Conservation (phyloP, 2,888 invertebrate genomes). For the Stramonita haemastoma region DNA sequence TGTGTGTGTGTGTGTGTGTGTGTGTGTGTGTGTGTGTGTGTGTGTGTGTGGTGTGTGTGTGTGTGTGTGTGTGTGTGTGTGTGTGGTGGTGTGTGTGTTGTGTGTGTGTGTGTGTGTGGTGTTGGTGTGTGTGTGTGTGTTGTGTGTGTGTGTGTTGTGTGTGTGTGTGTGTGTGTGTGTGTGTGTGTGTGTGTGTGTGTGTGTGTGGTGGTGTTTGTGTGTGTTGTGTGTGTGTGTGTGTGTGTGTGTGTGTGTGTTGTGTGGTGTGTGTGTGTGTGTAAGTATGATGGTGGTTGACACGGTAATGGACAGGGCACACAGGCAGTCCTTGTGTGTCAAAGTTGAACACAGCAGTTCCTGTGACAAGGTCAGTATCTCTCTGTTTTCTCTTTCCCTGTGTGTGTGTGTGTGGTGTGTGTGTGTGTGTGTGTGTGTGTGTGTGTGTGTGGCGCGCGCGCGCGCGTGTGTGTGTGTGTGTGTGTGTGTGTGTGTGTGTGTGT, state of each 20-base stretch:
- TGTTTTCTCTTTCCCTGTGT: not conserved
- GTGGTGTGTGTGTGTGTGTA: not conserved
- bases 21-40: too few relatives aligned
- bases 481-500: not conserved
- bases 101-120: too few relatives aligned
- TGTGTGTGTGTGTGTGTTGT: constrained; percentile 7
- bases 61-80: too few relatives aligned
- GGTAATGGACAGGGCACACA: constrained; percentile 34
- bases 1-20: too few relatives aligned
- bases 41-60: too few relatives aligned
- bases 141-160: too few relatives aligned
- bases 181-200: constrained; percentile 5
- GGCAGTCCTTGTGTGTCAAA: not conserved
- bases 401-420: not conserved
- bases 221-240: too few relatives aligned
- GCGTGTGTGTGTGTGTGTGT: not conserved
- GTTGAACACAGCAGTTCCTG: not conserved
- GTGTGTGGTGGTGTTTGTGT: too few relatives aligned
- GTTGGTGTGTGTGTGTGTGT: too few relatives aligned
- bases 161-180: not conserved
- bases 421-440: not conserved
- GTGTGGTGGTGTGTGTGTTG: too few relatives aligned
- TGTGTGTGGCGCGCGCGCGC: not conserved
- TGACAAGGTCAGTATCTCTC: not conserved
- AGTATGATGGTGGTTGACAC: constrained; percentile 23